phyloP scores from a whole-genome alignment of 2,113 vertebrate species.

The Alethe castanea region DNA sequence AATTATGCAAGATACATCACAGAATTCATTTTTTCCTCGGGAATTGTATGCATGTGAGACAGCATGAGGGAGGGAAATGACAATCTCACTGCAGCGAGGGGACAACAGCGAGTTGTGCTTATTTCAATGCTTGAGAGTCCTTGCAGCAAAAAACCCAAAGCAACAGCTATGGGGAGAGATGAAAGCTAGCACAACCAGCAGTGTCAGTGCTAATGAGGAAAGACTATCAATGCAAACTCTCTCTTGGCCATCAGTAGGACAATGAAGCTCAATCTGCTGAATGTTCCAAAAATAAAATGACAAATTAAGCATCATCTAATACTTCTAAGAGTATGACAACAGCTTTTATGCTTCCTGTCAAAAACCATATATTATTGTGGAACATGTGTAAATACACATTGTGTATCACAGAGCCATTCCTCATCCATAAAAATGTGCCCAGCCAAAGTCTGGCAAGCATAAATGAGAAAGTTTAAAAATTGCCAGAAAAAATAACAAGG shows the following conservation, averaged over 20 bases:
- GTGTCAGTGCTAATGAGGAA: conserved; percentile 30
- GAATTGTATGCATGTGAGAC: background rate
- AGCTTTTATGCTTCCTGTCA: conserved; percentile 40
- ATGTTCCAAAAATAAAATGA: conserved; percentile 39
- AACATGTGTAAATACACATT: conserved; percentile 22
- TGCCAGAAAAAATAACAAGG: background rate
- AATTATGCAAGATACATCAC: background rate
- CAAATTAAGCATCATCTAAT: conserved; percentile 46
- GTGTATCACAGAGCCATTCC: background rate
- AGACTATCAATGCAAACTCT: conserved; percentile 11
- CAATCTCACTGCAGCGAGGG: conserved; percentile 5
- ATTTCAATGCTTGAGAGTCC: background rate
- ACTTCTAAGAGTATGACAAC: conserved; percentile 32
- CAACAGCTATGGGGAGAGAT: conserved; percentile 1
- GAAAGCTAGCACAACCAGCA: background rate
- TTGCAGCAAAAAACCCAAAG: background rate
- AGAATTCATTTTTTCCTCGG: background rate
- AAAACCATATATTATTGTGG: conserved; percentile 23
- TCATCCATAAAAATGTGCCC: background rate
- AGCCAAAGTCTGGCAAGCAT: background rate
- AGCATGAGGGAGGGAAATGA: background rate
- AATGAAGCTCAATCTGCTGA: conserved; percentile 45
- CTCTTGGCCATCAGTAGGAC: background rate
- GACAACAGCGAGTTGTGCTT: background rate
- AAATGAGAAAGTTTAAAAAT: background rate